Conservation (phyloP, 1,140 invertebrate species). For the Apocrypta bakeri region DNA sequence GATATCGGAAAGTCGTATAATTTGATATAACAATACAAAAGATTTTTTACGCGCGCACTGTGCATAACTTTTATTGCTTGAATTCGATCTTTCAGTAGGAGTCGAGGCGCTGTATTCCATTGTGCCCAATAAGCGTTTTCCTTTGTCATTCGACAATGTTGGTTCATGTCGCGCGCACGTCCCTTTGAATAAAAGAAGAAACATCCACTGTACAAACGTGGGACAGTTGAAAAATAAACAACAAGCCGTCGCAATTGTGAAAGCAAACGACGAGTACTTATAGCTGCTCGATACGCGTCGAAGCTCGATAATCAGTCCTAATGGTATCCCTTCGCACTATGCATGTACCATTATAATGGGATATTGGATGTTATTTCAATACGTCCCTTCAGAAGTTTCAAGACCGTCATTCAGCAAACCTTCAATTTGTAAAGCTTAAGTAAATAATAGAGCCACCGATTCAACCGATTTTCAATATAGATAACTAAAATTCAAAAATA, state of each 20-base stretch:
- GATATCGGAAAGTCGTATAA: neutral
- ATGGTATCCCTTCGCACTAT: neutral
- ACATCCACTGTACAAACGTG: neutral
- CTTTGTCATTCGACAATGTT: neutral
- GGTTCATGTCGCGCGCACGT: neutral
- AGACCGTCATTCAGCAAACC: no score
- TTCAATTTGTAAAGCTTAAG: no score
- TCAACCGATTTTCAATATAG: no score
- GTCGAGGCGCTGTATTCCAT: neutral
- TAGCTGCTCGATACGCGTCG: neutral
- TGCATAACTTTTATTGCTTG: neutral
- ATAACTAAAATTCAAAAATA: no score
- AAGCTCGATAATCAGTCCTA: conserved; percentile 4
- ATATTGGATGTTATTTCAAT: neutral
- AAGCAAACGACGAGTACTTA: neutral
- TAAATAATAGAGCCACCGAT: no score
- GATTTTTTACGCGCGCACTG: neutral
- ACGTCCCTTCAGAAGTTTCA: neutral
- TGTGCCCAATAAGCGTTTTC: neutral
- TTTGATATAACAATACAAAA: neutral
- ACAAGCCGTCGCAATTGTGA: neutral
- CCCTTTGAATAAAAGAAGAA: conserved; percentile 7
- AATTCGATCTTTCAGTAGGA: neutral
- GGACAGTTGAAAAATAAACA: neutral
- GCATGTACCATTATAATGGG: neutral